Evolutionary conservation across 2,797 vertebrate species (phyloP).

Genomic region (Enteromius argenteus): DNA sequence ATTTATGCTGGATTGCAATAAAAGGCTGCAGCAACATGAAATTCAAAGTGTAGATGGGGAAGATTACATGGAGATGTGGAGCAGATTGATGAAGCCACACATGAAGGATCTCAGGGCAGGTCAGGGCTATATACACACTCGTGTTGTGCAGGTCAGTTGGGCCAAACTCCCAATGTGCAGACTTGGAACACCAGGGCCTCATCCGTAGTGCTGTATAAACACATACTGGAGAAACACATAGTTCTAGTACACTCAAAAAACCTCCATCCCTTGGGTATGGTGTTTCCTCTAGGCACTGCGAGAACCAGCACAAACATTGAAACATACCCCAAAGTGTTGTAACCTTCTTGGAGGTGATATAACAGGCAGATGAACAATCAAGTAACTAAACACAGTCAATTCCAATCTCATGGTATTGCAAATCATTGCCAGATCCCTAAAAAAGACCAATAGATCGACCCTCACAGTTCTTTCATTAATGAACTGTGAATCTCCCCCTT

Average conservation of each 20-base stretch:
- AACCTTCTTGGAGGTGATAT: conserved; percentile 32
- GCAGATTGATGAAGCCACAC: conserved; percentile 21
- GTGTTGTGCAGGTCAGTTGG: conserved; percentile 49
- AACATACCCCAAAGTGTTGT: conserved; percentile 36
- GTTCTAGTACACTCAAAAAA: conserved; percentile 1
- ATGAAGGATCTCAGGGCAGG: conserved; percentile 45
- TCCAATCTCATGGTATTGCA: conserved; percentile 37
- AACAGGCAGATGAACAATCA: conserved; percentile 50
- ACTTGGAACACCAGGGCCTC: conserved; percentile 1
- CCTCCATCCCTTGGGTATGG: background rate
- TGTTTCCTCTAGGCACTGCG: conserved; percentile 6
- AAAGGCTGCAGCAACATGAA: conserved; percentile 28
- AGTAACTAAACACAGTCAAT: conserved; percentile 48
- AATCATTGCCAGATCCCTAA: background rate
- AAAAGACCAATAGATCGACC: background rate
- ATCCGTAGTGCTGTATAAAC: conserved; percentile 33
- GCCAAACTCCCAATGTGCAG: conserved; percentile 40
- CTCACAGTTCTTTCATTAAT: background rate
- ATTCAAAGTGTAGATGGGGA: conserved; percentile 42
- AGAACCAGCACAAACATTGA: conserved; percentile 27
- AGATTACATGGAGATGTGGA: conserved; percentile 25
- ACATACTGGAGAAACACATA: conserved; percentile 3
- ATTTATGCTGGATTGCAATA: conserved; percentile 39
- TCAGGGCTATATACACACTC: conserved; percentile 65
- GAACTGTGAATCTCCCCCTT: background rate